Base-by-base conservation (phyloP, 2,888 invertebrate genomes). In the Eristalinus aeneus region DNA sequence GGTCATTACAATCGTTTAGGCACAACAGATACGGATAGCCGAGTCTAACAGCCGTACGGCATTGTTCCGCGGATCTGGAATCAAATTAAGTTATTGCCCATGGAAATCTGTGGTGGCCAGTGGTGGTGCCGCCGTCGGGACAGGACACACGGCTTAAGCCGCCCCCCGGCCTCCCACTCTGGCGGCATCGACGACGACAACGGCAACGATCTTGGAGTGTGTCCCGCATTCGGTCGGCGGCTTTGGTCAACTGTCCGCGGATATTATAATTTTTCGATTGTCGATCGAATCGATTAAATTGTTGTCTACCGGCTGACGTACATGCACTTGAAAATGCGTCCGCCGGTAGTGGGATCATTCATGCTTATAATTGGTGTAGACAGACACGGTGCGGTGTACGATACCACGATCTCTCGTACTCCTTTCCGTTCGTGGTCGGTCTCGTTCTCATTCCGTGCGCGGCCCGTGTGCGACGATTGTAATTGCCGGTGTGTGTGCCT, bases 241-340 rank as follows among this genome's bases (percentile, higher is more conserved):
- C 86, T 86, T 86, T 86, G 86, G 86, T 86, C 86, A 86, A 82
- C 65, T 86, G 86, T 82, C 82, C 82, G 81, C 81, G 81, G 67
- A 78, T 86, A 86, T 86, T 86, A 86, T 86, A 86, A 86, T 86
- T 82, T 86, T 82, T 82, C 86, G 86, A 86, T 86, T 86, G 86
- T 86, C 86, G 86, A 86, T 86, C 81, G 86, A 80, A 23, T 46
- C 77, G 77, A 78, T 82, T 86, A 77, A 82, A 86, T 82, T 86
- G 86, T 86, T 77, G 74, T 61, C 82, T 60, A 67, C 60, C 46
- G 54, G 56, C 74, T 81, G 86, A 82, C 86, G 82, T 82, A 86
- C 86, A 82, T 82, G 81, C 56, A 86, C 81, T 76, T 73, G 67
- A 74, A 78, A 82, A 86, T 86, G 86, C 86, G 86, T 86, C 86